A percentile compares a stretch with the other conserved stretches of the same genome.
Conservation (phyloP, 1,140 invertebrate species). For the Lysiphlebus fabarum region DNA sequence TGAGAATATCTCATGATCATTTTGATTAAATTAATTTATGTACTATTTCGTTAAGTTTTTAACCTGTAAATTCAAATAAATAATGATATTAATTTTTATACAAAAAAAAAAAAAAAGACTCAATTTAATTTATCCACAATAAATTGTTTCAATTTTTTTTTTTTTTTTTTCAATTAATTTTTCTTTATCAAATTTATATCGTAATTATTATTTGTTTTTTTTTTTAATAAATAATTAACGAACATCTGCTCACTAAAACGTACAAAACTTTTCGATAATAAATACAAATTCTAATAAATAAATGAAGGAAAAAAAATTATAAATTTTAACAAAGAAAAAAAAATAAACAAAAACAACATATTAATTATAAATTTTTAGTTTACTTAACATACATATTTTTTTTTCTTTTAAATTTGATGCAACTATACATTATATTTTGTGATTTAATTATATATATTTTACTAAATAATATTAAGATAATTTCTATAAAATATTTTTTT, state of each 20-base stretch:
- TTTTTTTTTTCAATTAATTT: no score
- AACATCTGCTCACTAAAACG: no score
- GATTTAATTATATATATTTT: slow-evolving; percentile 5
- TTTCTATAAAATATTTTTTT: slow-evolving; percentile 8
- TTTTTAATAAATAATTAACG: no score
- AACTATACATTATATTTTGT: slow-evolving; percentile 26
- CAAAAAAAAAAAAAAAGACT: slow-evolving; percentile 8
- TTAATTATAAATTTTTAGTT: no score
- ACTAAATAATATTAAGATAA: slow-evolving; percentile 1
- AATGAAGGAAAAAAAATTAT: no score
- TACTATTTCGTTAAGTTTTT: slow-evolving; percentile 40
- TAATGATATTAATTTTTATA: slow-evolving; percentile 46
- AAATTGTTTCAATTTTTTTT: no score
- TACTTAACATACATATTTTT: neutral
- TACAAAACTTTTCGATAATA: no score
- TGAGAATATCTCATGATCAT: slow-evolving; percentile 20
- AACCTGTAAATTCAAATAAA: slow-evolving; percentile 47
- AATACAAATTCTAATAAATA: no score
- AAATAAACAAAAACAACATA: no score
- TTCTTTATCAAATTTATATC: no score
- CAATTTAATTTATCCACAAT: neutral
- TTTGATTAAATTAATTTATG: slow-evolving; percentile 13
- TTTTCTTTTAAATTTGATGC: slow-evolving; percentile 22
- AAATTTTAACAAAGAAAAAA: no score
- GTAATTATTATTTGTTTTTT: no score